A percentile compares a stretch with the other conserved stretches of the same genome.
Evolutionary conservation across 2,888 invertebrate genomes (phyloP).

Genomic region (Buathra laborator): DNA sequence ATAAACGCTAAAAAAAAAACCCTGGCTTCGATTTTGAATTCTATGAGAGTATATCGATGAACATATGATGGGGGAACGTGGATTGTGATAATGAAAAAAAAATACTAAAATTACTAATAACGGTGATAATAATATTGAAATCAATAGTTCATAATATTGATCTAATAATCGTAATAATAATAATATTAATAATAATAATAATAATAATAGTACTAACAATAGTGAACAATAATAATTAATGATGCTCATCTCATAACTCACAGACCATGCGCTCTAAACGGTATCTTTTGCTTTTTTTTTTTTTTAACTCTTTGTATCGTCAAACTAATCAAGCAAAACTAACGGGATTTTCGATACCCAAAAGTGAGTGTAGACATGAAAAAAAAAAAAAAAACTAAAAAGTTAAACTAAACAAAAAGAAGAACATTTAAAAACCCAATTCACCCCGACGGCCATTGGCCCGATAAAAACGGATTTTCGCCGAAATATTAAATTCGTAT

Average conservation of each 20-base stretch:
- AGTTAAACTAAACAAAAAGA: slow-evolving; percentile 55
- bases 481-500: slow-evolving; percentile 43
- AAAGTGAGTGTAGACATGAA: slow-evolving; percentile 27
- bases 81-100: slow-evolving; percentile 45
- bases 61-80: slow-evolving; percentile 14
- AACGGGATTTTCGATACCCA: slow-evolving; percentile 45
- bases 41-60: slow-evolving; percentile 18
- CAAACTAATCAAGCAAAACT: slow-evolving; percentile 82
- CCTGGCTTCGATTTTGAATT: slow-evolving; percentile 68
- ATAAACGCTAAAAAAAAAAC: slow-evolving; percentile 56
- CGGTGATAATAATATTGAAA: slow-evolving; percentile 68
- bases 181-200: slow-evolving; percentile 66
- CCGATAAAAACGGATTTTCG: slow-evolving; percentile 80
- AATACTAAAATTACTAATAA: slow-evolving; percentile 65
- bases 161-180: slow-evolving; percentile 66
- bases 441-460: slow-evolving; percentile 43
- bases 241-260: slow-evolving; percentile 78
- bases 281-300: slow-evolving; percentile 51
- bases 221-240: slow-evolving; percentile 73
- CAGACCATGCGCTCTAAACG: slow-evolving; percentile 84
- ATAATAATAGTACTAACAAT: slow-evolving; percentile 70
- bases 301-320: slow-evolving; percentile 19
- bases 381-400: slow-evolving; percentile 46
- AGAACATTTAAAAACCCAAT: slow-evolving; percentile 59
- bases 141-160: slow-evolving; percentile 52